Base-by-base conservation (phyloP, 2,888 invertebrate genomes). In the Arctia plantaginis region DNA sequence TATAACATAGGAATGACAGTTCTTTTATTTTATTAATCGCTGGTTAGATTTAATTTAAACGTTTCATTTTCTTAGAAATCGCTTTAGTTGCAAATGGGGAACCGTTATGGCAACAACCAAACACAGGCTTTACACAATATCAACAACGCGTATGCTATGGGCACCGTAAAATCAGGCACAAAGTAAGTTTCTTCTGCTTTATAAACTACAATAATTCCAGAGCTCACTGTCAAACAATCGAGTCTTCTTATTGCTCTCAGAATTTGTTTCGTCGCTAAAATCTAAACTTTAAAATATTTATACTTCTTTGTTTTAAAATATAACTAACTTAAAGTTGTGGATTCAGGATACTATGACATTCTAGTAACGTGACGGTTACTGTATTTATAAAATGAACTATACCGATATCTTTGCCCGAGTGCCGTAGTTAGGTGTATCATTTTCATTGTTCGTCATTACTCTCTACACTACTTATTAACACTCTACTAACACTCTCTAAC, bases 321-420 rank as follows among this genome's bases (percentile, higher is more conserved):
- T 23, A 6, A 51, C 6, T 47, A 41, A 41, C 41, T 12, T 12
- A 41, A 41, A 41, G 13, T 13, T 41, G 12, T 41, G 41, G 41
- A 41, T 12, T 12, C 47, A 47, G 47, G 6, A 59, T 59, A 27
- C 1, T 62, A 30, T 30, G 18, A 20, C 18, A 62, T 62, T n/a
- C 27, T 27, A 59, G 15, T 59, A 1, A 15, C 59, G 13, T 59
- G 27, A 27, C 27, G 15, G 6, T 6, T 59, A 59, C 59, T 59
- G 15, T 13, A 59, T 27, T 27, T 13, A 30, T 59, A 73, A 73
- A 30, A 72, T 69, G 59, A 69, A 72, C 69, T 35, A 69, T 91
- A 93, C 93, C 93, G 90, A 77, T 82, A 86, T 68, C 74, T 89
- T 90, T 62, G 90, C 87, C 75, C 89, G 89, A 64, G 89, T 90